A percentile compares a stretch with the other conserved stretches of the same genome.
Conservation (phyloP, 53 echinoderm and acorn worm genomes). For the Echinometra lucunter region DNA sequence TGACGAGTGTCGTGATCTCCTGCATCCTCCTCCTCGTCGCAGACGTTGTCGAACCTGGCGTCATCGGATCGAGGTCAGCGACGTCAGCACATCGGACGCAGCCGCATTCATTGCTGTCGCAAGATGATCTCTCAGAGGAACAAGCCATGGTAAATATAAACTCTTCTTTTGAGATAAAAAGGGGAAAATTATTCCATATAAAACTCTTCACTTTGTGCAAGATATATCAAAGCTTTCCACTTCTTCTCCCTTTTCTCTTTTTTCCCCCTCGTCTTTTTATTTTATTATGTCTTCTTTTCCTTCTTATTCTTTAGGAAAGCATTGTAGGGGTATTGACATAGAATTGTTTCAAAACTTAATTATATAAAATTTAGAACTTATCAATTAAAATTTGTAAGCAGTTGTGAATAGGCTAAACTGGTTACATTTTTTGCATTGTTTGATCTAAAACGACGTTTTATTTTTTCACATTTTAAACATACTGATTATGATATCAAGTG, state of each 20-base stretch:
- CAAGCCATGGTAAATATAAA: constrained; percentile 47
- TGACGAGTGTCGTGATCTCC: constrained; percentile 36
- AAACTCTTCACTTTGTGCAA: not conserved
- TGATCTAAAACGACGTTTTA: not conserved
- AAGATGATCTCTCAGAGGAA: constrained; percentile 37
- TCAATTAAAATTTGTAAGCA: too few species aligned
- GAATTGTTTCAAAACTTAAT: not conserved
- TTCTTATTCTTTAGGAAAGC: too few species aligned
- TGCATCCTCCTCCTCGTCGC: constrained; percentile 12
- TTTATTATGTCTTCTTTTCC: not conserved
- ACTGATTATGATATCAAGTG: too few species aligned
- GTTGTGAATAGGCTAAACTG: not conserved
- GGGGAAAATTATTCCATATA: too few species aligned
- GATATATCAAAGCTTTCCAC: too few species aligned
- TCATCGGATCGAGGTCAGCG: constrained; percentile 32
- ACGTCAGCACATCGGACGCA: constrained; percentile 19
- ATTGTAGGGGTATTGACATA: not conserved
- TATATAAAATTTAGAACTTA: not conserved
- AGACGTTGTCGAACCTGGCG: constrained; percentile 48
- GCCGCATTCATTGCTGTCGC: not conserved
- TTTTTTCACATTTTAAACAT: too few species aligned
- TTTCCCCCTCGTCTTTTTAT: too few species aligned
- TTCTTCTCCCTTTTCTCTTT: too few species aligned
- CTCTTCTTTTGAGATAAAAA: not conserved
- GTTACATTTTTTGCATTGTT: not conserved